Base-by-base conservation (phyloP, 2,797 vertebrate genomes). In the Peromyscus eremicus region DNA sequence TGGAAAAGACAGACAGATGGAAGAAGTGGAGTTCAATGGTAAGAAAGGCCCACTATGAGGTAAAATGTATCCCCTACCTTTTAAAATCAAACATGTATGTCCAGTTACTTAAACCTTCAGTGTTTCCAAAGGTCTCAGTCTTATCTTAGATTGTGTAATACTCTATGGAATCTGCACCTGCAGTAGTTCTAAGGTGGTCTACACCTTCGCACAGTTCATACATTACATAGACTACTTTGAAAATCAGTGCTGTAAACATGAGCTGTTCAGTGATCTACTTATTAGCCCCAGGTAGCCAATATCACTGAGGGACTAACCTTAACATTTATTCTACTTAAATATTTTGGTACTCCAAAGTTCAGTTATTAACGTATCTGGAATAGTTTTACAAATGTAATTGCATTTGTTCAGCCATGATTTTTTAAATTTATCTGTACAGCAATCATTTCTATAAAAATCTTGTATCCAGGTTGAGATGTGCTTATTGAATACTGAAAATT, bases 371-470 rank as follows among this genome's bases (percentile, higher is more conserved):
- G 68, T 75, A 81, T 60, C 23, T 73, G 55, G 19, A 93, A 85
- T 32, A 89, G 71, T 66, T 92, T 89, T 92, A 34, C 55, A 3
- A 19, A 92, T 60, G 6, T 76, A 77, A 92, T 89, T 68, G 40
- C 71, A 77, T 4, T 49, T 89, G 16, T 80, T 89, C 25, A 83
- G 40, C 23, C 66, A 7, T 86, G 62, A 57, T 77, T 46, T 92
- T 91, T 82, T 70, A 10, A 73, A 81, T 66, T n/a, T 34, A 91
- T 91, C 55, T 82, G 5, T 9, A 89, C 27, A 57, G 46, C 16
- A 90, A 77, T 0, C n/a, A 85, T 73, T 96, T 93, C 37, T 81
- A 73, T 83, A 17, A 94, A 89, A 97, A 89, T 60, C 52, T 89
- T 52, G 14, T 21, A 21, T 79, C 13, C 10, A 82, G 46, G 60